Percentiles rank a stretch among this genome's conserved stretches.
These are phyloP conservation scores for Burhinus bistriatus DNA, from an alignment of 2,113 vertebrate genomes.

Conservation along the genomic window DNA sequence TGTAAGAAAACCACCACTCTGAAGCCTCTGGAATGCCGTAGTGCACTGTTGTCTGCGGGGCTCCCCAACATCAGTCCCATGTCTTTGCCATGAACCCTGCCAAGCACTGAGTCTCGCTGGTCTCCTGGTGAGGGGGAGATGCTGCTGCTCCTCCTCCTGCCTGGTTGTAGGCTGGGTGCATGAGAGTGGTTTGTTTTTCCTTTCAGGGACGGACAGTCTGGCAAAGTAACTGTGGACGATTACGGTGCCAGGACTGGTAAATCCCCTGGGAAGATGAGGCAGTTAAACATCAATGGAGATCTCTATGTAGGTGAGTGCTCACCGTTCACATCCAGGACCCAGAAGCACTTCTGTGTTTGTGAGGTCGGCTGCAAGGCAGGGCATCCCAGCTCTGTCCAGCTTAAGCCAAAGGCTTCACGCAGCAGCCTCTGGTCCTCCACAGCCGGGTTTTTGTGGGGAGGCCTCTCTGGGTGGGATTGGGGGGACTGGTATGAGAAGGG, in stretches of 20 bases:
- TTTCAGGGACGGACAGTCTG: constrained; percentile 89
- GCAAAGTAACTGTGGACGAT: constrained; percentile 94
- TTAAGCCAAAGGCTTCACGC: not conserved
- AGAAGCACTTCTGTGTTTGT: not conserved
- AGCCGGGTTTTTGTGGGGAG: not conserved
- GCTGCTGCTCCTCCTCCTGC: accelerated
- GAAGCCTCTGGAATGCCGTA: not conserved
- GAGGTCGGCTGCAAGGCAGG: not conserved
- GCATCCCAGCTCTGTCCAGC: not conserved
- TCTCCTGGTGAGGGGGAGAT: not conserved
- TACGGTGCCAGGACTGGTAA: constrained; percentile 89
- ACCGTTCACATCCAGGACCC: not conserved
- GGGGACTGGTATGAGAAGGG: not conserved
- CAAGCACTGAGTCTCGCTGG: accelerated
- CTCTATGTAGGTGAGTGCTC: constrained; percentile 87
- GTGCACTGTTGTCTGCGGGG: not conserved
- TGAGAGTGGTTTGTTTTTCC: not conserved
- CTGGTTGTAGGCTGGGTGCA: not conserved
- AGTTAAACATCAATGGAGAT: constrained; percentile 90
- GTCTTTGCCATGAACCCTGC: accelerated
- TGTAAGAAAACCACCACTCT: not conserved
- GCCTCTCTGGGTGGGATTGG: not conserved
- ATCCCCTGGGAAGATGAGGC: constrained; percentile 92
- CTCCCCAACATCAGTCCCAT: no score
- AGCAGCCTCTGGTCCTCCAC: not conserved